A percentile compares a stretch with the other conserved stretches of the same genome.
phyloP scores from a whole-genome alignment of 2,797 vertebrate species.

The Rhodeus uyekii region DNA sequence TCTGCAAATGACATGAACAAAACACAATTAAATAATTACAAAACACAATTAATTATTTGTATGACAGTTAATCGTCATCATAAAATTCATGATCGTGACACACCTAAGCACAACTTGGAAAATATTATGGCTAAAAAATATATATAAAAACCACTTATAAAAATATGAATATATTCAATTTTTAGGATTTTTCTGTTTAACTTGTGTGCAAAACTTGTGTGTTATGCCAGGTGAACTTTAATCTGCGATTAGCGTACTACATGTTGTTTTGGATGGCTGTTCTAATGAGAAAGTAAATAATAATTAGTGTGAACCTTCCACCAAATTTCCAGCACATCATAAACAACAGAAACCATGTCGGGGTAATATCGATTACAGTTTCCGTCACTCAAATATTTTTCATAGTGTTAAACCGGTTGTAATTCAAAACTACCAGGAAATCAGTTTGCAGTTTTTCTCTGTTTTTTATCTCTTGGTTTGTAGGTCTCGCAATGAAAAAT shows the following conservation, averaged over 20 bases:
- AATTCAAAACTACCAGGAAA: constrained; percentile 34
- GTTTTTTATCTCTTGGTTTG: background rate
- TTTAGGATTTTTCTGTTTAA: background rate
- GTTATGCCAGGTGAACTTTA: background rate
- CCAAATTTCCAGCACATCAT: background rate
- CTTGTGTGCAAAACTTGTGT: background rate
- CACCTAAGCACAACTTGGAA: background rate
- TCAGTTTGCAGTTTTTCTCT: constrained; percentile 60
- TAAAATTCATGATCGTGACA: no score
- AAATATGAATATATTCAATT: background rate
- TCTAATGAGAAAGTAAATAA: constrained; percentile 4
- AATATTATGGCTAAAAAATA: background rate
- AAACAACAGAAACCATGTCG: background rate
- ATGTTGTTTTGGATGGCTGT: background rate
- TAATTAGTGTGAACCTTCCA: constrained; percentile 7
- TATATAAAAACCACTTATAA: background rate
- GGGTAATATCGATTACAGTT: background rate
- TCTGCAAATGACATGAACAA: no score
- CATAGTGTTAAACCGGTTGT: constrained; percentile 44
- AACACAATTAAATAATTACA: no score
- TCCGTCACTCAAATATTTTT: constrained; percentile 10
- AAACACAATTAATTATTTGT: no score
- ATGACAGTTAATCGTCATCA: no score
- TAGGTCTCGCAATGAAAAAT: background rate
- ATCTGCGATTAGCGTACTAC: background rate